These are phyloP conservation scores for Myiopsitta monachus DNA, from an alignment of 2,113 vertebrate genomes.

Conservation along the genomic window DNA sequence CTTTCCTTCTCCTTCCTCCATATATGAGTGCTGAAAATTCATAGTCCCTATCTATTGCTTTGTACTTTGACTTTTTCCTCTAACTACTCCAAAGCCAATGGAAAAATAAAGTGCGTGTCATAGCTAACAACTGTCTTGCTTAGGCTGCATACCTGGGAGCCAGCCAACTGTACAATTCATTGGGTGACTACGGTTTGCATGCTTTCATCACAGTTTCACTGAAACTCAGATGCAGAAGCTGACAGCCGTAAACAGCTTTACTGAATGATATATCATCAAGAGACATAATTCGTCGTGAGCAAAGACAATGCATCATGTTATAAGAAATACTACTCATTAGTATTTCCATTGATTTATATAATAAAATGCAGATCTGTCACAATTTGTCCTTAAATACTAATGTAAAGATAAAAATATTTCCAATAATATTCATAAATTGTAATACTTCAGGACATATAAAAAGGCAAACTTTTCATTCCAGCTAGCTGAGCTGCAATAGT, in stretches of 20 bases:
- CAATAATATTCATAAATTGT: not conserved
- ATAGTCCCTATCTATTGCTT: not conserved
- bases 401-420: not conserved
- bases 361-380: not conserved
- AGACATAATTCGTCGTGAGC: not conserved
- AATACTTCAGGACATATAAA: not conserved
- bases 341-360: not conserved
- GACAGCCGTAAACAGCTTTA: not conserved
- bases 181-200: not conserved
- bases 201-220: not conserved
- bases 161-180: not conserved
- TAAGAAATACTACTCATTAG: not conserved
- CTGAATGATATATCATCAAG: not conserved
- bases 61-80: not conserved
- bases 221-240: not conserved
- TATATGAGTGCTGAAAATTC: not conserved
- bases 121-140: not conserved
- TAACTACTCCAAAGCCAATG: not conserved
- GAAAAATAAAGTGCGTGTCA: not conserved
- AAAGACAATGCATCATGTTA: not conserved
- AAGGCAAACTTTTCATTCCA: not conserved
- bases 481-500: not conserved
- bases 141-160: not conserved
- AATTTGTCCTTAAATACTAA: fast-evolving
- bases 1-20: not conserved